Conservation (phyloP, 1,140 invertebrate species). For the Drosophila takahashii region DNA sequence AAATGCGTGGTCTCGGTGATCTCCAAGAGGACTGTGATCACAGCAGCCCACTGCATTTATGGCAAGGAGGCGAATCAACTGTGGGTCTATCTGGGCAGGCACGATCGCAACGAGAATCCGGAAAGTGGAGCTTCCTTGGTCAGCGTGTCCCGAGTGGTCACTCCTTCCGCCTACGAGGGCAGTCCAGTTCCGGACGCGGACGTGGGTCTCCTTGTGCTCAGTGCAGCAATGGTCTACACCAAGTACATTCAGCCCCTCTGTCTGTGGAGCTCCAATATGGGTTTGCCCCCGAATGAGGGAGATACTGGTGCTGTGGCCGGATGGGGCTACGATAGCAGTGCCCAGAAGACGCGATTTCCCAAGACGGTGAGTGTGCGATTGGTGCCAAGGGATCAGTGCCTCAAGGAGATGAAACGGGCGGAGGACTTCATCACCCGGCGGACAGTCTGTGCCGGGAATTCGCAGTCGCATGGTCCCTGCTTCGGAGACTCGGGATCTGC, state of each 20-base stretch:
- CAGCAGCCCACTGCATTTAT: constrained; percentile 20
- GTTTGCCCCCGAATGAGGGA: background rate
- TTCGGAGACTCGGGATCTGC: constrained; percentile 20
- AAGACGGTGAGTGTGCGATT: constrained; percentile 16
- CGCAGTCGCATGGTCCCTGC: constrained; percentile 7
- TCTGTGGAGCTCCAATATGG: background rate
- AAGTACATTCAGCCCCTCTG: constrained; percentile 19
- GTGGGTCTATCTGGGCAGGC: constrained; percentile 17
- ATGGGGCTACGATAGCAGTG: constrained; percentile 6
- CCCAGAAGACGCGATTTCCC: constrained; percentile 12
- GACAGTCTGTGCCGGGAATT: constrained; percentile 6
- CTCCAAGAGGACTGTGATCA: constrained; percentile 22
- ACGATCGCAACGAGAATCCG: constrained; percentile 12
- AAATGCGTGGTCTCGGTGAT: constrained; percentile 16
- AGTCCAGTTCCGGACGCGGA: constrained; percentile 9
- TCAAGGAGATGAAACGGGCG: constrained; percentile 7
- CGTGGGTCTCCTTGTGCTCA: constrained; percentile 15
- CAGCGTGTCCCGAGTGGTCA: constrained; percentile 2
- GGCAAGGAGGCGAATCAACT: background rate
- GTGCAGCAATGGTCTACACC: background rate
- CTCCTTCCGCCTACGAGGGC: constrained; percentile 1
- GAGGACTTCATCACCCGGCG: constrained; percentile 14
- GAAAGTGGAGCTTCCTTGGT: constrained; percentile 1
- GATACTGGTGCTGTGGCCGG: constrained; percentile 11
- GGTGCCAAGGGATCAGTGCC: constrained; percentile 14